Evolutionary conservation across 2,888 invertebrate species (phyloP).

Genomic region (Meandrusa payeni): DNA sequence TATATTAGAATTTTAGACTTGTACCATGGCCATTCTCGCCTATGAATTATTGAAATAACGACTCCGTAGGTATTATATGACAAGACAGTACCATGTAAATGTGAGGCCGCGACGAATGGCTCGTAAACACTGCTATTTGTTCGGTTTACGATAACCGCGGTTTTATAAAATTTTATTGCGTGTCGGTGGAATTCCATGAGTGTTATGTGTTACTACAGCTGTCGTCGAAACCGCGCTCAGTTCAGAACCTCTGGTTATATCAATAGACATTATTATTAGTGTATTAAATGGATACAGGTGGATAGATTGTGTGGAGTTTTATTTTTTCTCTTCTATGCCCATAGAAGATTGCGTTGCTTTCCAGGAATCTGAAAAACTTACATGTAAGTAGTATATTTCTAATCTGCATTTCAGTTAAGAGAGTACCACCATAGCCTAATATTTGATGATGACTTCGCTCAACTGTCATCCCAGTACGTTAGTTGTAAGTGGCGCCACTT

Average conservation of each 20-base stretch:
- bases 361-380: too few species aligned
- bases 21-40: too few species aligned
- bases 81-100: slow-evolving; percentile 68
- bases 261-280: slow-evolving; percentile 4
- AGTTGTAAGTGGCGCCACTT: too few species aligned
- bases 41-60: slow-evolving; percentile 35
- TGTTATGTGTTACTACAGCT: slow-evolving; percentile 33
- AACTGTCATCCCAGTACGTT: too few species aligned
- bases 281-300: too few species aligned
- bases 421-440: too few species aligned
- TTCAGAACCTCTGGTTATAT: slow-evolving; percentile 10
- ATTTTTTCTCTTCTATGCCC: too few species aligned
- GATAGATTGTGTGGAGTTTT: too few species aligned
- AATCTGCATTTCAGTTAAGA: too few species aligned
- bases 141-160: slow-evolving; percentile 75
- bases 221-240: slow-evolving; percentile 28
- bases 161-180: slow-evolving; percentile 71
- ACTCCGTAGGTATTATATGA: slow-evolving; percentile 42
- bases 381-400: background rate
- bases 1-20: too few species aligned
- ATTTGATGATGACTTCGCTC: too few species aligned
- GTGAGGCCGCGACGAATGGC: slow-evolving; percentile 68
- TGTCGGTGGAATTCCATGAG: slow-evolving; percentile 49
- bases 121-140: slow-evolving; percentile 74
- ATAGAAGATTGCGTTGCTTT: too few species aligned